These are phyloP conservation scores for Propithecus coquereli DNA, from an alignment of 2,113 vertebrate species.

Conservation along the genomic window DNA sequence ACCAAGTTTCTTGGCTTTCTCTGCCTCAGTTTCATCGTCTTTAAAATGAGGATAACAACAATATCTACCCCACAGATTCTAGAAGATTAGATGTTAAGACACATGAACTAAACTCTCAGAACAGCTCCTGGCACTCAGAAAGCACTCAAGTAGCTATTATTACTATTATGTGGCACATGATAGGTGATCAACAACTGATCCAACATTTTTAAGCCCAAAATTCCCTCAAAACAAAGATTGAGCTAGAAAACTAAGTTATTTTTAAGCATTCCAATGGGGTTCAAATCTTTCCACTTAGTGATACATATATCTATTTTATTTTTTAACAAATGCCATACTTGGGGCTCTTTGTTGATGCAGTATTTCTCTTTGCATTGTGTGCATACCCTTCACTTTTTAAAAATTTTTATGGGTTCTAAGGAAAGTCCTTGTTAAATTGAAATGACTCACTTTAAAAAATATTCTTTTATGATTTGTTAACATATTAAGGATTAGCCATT, in stretches of 20 bases:
- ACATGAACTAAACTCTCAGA: background rate
- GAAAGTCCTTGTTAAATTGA: conserved; percentile 14
- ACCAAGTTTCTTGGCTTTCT: background rate
- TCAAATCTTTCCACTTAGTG: background rate
- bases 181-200: background rate
- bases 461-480: background rate
- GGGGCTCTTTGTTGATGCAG: background rate
- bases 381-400: background rate
- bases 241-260: conserved; percentile 9
- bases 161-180: background rate
- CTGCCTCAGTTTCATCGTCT: background rate
- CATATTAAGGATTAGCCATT: conserved; percentile 23
- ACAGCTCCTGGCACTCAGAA: background rate
- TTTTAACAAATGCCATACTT: background rate
- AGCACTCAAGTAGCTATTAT: background rate
- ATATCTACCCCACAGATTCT: background rate
- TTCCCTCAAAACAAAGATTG: conserved; percentile 6
- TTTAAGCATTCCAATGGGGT: background rate
- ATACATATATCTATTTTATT: background rate
- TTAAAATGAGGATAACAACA: background rate
- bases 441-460: conserved; percentile 26
- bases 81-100: background rate
- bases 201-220: background rate
- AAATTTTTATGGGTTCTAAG: background rate
- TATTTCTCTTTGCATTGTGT: conserved; percentile 3